Percentiles rank a stretch among this genome's conserved stretches.
Evolutionary conservation across 2,797 vertebrate species (phyloP).

Genomic region (Cetoscarus ocellatus): DNA sequence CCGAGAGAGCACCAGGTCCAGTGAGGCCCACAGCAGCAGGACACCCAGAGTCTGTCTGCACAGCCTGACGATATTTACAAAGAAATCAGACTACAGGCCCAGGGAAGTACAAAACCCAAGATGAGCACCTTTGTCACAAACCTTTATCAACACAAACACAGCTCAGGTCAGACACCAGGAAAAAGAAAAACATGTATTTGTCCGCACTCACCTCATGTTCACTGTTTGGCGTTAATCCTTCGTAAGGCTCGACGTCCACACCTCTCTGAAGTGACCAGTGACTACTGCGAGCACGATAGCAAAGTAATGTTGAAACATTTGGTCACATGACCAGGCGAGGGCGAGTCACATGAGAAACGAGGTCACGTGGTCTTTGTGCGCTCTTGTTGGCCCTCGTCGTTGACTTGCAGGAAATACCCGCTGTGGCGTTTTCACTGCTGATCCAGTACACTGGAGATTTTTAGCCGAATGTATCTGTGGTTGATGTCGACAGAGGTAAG

Average conservation of each 20-base stretch:
- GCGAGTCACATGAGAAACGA: slow-evolving; percentile 18
- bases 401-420: slow-evolving; percentile 43
- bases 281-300: background rate
- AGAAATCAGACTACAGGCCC: background rate
- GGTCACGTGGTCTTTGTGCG: slow-evolving; percentile 32
- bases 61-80: slow-evolving; percentile 51
- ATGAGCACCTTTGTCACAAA: slow-evolving; percentile 22
- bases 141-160: background rate
- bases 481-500: no score
- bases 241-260: rapidly evolving
- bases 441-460: no score
- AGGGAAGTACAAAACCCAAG: no score
- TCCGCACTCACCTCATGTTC: slow-evolving; percentile 60
- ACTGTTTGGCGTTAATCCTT: background rate
- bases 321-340: slow-evolving; percentile 55
- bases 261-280: background rate
- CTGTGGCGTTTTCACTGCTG: no score
- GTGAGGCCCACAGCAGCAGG: slow-evolving; percentile 65
- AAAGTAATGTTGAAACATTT: rapidly evolving
- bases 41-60: slow-evolving; percentile 54
- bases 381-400: background rate
- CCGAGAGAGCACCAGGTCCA: slow-evolving; percentile 51
- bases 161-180: background rate
- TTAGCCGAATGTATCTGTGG: no score
- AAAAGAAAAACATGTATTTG: background rate